These are phyloP conservation scores for Sebastes oblongus DNA, from an alignment of 2,797 vertebrate species.

Conservation along the genomic window DNA sequence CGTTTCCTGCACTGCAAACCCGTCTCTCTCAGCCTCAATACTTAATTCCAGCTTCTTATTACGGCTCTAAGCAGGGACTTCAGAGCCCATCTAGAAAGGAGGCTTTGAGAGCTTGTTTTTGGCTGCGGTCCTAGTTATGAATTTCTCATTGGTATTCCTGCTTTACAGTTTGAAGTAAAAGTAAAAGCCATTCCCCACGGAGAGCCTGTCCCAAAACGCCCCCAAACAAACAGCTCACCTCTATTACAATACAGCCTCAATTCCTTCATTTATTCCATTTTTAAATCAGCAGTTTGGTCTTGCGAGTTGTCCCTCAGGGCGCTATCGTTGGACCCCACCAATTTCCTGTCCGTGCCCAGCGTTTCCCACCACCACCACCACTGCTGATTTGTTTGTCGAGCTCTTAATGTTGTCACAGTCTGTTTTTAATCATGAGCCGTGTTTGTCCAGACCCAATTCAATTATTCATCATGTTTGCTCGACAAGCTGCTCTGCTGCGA, in stretches of 20 bases:
- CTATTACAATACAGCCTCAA: constrained; percentile 1
- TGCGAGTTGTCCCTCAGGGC: constrained; percentile 26
- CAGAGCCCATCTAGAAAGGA: constrained; percentile 38
- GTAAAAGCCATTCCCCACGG: constrained; percentile 28
- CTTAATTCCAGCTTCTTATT: constrained; percentile 56
- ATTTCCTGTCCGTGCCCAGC: constrained; percentile 15
- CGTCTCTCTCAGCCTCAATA: constrained; percentile 13
- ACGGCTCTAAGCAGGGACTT: constrained; percentile 32
- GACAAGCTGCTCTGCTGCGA: constrained; percentile 7
- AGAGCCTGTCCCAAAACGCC: constrained; percentile 22
- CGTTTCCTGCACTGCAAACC: constrained; percentile 16
- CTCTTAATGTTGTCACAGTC: constrained; percentile 46
- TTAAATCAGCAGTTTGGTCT: constrained; percentile 15
- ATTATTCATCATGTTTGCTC: constrained; percentile 65
- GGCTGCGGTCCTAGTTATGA: constrained; percentile 46
- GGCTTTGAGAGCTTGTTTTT: constrained; percentile 58
- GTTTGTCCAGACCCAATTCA: constrained; percentile 59
- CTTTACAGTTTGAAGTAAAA: constrained; percentile 33
- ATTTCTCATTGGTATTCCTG: constrained; percentile 64
- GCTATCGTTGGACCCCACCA: constrained; percentile 3
- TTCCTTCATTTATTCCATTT: constrained; percentile 31
- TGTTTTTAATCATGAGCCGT: constrained; percentile 56
- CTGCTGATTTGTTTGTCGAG: constrained; percentile 31
- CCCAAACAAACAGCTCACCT: constrained; percentile 10
- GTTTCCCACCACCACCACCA: not conserved